These are phyloP conservation scores for Siniperca scherzeri DNA, from an alignment of 2,797 vertebrate genomes.

Conservation along the genomic window DNA sequence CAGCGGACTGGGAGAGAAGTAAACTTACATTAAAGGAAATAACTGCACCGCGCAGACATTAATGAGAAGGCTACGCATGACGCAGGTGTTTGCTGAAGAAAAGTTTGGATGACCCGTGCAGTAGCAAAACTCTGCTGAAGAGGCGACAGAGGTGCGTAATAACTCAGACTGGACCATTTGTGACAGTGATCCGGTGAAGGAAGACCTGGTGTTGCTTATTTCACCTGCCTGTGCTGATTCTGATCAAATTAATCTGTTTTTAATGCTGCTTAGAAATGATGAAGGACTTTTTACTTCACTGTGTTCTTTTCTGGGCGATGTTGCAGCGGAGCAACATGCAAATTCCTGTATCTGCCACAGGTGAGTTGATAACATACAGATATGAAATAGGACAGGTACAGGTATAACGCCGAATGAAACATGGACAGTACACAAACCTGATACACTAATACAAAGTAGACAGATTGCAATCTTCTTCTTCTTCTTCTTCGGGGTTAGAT, in stretches of 20 bases:
- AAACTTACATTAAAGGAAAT: not conserved
- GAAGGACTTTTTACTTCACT: constrained; percentile 39
- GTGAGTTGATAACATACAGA: constrained; percentile 58
- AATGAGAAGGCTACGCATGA: constrained; percentile 9
- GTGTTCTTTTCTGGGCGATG: constrained; percentile 51
- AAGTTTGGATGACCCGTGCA: not conserved
- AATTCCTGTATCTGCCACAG: constrained; percentile 61
- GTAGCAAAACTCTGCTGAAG: not conserved
- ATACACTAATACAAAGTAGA: no score
- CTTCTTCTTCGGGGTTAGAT: not conserved
- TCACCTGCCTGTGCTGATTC: constrained; percentile 9
- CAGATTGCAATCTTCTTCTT: not conserved
- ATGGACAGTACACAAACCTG: not conserved
- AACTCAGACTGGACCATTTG: not conserved
- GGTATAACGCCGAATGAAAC: not conserved
- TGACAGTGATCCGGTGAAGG: not conserved
- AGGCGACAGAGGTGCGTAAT: not conserved
- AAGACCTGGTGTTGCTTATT: not conserved
- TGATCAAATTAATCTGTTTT: not conserved
- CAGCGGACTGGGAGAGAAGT: not conserved
- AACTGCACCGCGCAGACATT: not conserved
- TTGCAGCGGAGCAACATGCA: constrained; percentile 47
- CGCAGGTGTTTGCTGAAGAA: constrained; percentile 30
- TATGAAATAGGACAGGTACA: rapidly evolving
- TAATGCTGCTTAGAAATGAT: constrained; percentile 33